Conservation (phyloP, 2,797 vertebrate species). For the Selene dorsalis region DNA sequence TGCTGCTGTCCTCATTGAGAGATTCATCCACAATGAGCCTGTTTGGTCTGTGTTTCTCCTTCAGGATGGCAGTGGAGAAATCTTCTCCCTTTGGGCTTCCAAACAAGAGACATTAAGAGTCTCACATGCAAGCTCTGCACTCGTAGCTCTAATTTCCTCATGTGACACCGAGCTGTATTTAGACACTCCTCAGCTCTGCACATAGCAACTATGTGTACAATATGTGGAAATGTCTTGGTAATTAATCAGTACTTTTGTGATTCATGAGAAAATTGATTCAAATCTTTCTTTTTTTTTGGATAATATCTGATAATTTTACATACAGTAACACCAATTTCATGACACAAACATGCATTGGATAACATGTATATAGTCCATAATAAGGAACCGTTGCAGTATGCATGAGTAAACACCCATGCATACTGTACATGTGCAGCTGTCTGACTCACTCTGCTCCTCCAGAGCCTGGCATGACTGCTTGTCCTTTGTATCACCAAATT, state of each 20-base stretch:
- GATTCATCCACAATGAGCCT: slow-evolving; percentile 85
- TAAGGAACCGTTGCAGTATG: neutral
- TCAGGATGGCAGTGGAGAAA: slow-evolving; percentile 86
- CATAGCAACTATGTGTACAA: slow-evolving; percentile 52
- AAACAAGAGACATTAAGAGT: slow-evolving; percentile 58
- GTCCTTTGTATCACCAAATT: slow-evolving; percentile 33
- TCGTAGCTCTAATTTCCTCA: slow-evolving; percentile 75
- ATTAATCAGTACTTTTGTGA: neutral
- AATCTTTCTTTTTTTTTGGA: neutral
- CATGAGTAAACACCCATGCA: neutral
- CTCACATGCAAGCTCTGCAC: slow-evolving; percentile 43
- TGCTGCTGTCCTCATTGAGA: slow-evolving; percentile 86
- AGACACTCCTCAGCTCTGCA: slow-evolving; percentile 51
- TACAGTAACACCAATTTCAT: neutral
- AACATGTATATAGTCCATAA: neutral
- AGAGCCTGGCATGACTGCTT: slow-evolving; percentile 70
- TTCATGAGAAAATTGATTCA: neutral
- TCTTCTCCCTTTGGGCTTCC: slow-evolving; percentile 82
- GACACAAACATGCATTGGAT: neutral
- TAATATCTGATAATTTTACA: neutral
- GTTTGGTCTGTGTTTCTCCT: slow-evolving; percentile 85
- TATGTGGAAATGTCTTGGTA: neutral
- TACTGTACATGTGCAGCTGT: slow-evolving; percentile 47
- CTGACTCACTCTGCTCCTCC: slow-evolving; percentile 77
- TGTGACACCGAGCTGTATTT: slow-evolving; percentile 76